These are phyloP conservation scores for Pristionchus mayeri DNA, from an alignment of 2,888 invertebrate species.

Conservation along the genomic window DNA sequence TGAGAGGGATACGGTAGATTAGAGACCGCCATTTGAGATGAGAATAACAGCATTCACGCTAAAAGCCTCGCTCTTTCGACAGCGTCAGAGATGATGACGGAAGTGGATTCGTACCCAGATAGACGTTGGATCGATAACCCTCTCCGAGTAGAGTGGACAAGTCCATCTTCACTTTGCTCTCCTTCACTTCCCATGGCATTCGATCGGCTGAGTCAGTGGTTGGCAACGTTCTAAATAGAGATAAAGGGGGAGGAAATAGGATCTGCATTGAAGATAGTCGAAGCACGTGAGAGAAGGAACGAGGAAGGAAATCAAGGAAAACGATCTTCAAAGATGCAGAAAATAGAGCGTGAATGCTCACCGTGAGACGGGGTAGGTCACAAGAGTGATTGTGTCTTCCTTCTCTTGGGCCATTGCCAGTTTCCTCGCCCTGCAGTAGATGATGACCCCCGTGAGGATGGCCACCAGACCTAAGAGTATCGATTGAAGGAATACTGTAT, in stretches of 20 bases:
- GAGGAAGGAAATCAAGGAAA: too few species aligned
- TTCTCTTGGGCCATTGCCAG: slow-evolving; percentile 31
- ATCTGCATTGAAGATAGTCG: too few species aligned
- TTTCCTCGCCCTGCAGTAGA: slow-evolving; percentile 26
- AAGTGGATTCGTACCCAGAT: slow-evolving; percentile 46
- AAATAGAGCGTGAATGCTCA: not conserved
- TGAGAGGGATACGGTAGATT: not conserved
- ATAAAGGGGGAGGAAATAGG: too few species aligned
- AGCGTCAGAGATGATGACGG: too few species aligned
- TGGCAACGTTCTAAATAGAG: slow-evolving; percentile 5
- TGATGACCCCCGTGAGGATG: slow-evolving; percentile 1
- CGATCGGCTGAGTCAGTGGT: slow-evolving; percentile 37
- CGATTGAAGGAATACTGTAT: too few species aligned
- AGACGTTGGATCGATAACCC: slow-evolving; percentile 34
- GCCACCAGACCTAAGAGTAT: not conserved
- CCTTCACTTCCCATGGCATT: slow-evolving; percentile 49
- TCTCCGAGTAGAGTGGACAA: slow-evolving; percentile 2
- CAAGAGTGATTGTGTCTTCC: slow-evolving; percentile 33
- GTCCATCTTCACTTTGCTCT: slow-evolving; percentile 21
- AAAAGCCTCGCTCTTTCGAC: too few species aligned
- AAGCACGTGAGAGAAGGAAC: not conserved
- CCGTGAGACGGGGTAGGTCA: slow-evolving; percentile 23
- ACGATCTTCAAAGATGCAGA: not conserved
- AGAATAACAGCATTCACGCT: not conserved
- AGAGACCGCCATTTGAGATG: not conserved